phyloP scores from a whole-genome alignment of 1,140 invertebrate species.

The Aphis gossypii region DNA sequence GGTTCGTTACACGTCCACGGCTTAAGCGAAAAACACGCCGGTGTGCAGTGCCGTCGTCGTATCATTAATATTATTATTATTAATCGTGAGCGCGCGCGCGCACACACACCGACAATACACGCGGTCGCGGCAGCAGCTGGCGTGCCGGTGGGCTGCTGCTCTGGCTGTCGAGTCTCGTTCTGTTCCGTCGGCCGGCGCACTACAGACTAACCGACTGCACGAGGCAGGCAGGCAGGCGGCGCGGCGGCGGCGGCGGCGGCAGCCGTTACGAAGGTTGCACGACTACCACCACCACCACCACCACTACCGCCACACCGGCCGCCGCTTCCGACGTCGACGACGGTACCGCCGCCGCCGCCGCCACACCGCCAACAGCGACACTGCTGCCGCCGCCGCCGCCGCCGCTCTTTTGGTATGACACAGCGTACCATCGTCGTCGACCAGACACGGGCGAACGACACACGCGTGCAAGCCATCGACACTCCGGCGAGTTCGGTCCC shows the following conservation, averaged over 20 bases:
- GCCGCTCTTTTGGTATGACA: neutral
- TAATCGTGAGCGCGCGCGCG: neutral
- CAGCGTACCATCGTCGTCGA: conserved; percentile 30
- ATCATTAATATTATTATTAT: conserved; percentile 15
- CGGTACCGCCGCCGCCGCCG: neutral
- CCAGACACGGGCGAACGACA: neutral
- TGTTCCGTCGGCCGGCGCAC: conserved; percentile 42
- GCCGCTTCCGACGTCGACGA: neutral
- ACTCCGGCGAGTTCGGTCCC: neutral
- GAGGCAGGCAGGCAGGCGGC: conserved; percentile 20
- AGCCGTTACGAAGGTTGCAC: conserved; percentile 46
- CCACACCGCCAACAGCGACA: neutral
- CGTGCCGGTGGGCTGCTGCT: conserved; percentile 2
- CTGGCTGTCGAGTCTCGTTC: conserved; percentile 21
- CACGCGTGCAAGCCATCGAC: neutral
- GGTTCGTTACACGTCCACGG: neutral
- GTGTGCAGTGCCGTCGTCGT: neutral
- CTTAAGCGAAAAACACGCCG: neutral
- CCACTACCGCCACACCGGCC: neutral
- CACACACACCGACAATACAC: neutral
- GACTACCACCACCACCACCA: neutral
- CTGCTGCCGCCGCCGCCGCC: neutral
- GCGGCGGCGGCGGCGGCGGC: conserved; percentile 13
- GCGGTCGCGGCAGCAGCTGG: conserved; percentile 6
- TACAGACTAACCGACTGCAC: conserved; percentile 51